Evolutionary conservation across 2,888 invertebrate genomes (phyloP).

Genomic region (Embidobia sp.): DNA sequence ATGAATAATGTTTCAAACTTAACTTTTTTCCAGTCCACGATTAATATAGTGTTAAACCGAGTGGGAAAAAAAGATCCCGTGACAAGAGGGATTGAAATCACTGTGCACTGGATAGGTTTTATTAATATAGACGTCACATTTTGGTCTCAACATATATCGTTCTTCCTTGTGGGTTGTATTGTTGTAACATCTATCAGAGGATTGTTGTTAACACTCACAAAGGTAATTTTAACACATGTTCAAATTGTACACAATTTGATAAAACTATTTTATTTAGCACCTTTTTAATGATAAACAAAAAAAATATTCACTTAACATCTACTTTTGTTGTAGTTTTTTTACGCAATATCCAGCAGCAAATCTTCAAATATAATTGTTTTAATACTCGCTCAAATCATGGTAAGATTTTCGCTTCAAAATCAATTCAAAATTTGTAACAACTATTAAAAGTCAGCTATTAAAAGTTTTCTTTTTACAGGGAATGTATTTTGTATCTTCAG

Average conservation of each 20-base stretch:
- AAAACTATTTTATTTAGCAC: no score
- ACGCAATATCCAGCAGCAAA: conserved; percentile 99
- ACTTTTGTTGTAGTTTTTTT: conserved; percentile 97
- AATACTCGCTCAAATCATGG: conserved; percentile 98
- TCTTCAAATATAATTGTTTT: conserved; percentile 99
- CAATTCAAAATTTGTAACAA: no score
- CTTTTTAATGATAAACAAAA: no score
- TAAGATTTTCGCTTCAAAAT: conserved; percentile 79
- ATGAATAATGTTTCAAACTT: no score
- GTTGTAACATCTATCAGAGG: conserved; percentile 99
- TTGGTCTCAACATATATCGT: conserved; percentile 99
- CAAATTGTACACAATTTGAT: no score
- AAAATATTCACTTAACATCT: conserved; percentile 51
- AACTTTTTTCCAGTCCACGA: conserved; percentile 98
- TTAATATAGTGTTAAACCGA: conserved; percentile 99
- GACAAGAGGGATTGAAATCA: conserved; percentile 97
- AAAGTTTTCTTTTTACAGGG: conserved; percentile 87
- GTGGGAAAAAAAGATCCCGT: conserved; percentile 99
- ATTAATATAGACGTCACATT: conserved; percentile 98
- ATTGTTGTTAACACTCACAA: conserved; percentile 96
- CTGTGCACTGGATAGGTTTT: conserved; percentile 97
- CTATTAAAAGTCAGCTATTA: no score
- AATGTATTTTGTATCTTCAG: conserved; percentile 99
- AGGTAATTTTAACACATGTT: conserved; percentile 88
- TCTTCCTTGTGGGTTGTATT: conserved; percentile 97